phyloP scores from a whole-genome alignment of 2,113 vertebrate genomes.

The Ornithorhynchus anatinus region DNA sequence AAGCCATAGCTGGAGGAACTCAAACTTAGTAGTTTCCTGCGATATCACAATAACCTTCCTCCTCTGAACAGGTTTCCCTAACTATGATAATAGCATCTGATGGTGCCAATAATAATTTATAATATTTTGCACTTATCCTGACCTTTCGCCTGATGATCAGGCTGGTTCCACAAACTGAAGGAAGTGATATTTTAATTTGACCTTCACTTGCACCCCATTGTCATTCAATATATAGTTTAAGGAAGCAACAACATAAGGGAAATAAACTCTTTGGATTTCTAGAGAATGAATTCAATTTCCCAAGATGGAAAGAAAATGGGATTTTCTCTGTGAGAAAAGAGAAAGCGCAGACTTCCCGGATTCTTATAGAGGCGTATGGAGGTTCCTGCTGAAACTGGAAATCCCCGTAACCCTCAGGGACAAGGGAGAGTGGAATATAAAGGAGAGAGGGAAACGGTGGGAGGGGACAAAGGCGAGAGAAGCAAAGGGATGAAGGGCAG shows the following conservation, averaged over 20 bases:
- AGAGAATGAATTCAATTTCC: neutral
- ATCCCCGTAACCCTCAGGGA: too few relatives aligned
- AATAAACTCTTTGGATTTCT: neutral
- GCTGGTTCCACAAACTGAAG: neutral
- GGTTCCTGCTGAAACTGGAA: too few relatives aligned
- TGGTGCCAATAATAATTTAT: neutral
- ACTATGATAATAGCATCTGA: neutral
- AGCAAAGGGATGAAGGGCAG: too few relatives aligned
- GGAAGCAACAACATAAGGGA: neutral
- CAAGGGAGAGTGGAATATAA: too few relatives aligned
- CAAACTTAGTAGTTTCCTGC: neutral
- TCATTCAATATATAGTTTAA: neutral
- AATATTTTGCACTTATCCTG: neutral
- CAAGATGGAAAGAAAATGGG: constrained; percentile 7
- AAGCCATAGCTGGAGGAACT: neutral
- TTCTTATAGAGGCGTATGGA: too few relatives aligned
- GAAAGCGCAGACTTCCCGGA: too few relatives aligned
- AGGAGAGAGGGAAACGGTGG: too few relatives aligned
- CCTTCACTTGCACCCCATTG: neutral
- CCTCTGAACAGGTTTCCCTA: neutral
- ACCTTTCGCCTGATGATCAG: constrained; percentile 8
- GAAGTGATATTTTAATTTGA: neutral
- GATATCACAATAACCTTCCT: neutral
- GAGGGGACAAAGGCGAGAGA: too few relatives aligned
- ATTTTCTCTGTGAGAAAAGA: too few relatives aligned